These are phyloP conservation scores for Erannis defoliaria DNA, from an alignment of 2,888 invertebrate species.

Conservation along the genomic window DNA sequence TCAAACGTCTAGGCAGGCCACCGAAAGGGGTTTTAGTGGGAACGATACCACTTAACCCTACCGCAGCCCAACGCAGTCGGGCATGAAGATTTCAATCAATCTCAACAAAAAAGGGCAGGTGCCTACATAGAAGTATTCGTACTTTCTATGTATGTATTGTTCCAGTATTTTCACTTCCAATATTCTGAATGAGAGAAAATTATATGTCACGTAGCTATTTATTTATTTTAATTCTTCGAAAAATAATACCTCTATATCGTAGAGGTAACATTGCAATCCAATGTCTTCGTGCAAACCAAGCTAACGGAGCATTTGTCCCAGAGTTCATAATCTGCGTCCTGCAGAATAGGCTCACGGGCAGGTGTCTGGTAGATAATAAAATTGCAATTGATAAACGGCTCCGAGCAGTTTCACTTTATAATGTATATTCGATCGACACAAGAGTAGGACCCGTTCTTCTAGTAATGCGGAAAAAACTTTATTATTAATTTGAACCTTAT, in stretches of 20 bases:
- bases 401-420: slow-evolving; percentile 77
- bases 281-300: background rate
- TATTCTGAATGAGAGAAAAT: background rate
- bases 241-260: slow-evolving; percentile 9
- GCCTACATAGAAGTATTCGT: too few species aligned
- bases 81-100: too few species aligned
- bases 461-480: slow-evolving; percentile 47
- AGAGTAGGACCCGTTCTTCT: slow-evolving; percentile 71
- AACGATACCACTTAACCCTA: too few species aligned
- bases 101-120: too few species aligned
- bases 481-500: slow-evolving; percentile 30
- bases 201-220: background rate
- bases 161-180: background rate
- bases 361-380: slow-evolving; percentile 75
- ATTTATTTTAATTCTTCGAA: slow-evolving; percentile 1
- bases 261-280: slow-evolving; percentile 10
- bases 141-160: background rate
- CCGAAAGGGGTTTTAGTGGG: too few species aligned
- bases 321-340: slow-evolving; percentile 34
- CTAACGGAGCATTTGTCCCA: slow-evolving; percentile 40
- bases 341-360: slow-evolving; percentile 51
- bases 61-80: too few species aligned
- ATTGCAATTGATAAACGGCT: slow-evolving; percentile 78
- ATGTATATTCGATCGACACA: slow-evolving; percentile 59
- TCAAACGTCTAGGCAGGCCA: too few species aligned